Conservation (phyloP, 2,888 invertebrate genomes). For the Drosophila vallismaia region DNA sequence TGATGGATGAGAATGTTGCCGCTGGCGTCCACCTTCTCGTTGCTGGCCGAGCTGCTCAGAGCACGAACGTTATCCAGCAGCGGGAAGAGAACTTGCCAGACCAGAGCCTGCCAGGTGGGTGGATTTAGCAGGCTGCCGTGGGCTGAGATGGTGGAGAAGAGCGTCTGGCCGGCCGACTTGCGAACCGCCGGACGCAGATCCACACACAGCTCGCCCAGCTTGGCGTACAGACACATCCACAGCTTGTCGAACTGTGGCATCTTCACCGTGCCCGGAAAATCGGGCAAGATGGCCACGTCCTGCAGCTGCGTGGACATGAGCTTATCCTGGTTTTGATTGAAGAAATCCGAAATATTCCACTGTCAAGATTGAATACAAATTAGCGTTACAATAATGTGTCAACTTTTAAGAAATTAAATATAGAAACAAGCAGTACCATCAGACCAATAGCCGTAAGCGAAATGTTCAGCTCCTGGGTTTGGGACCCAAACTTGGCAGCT, state of each 20-base stretch:
- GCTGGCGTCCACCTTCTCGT: conserved; percentile 91
- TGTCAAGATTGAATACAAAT: conserved; percentile 84
- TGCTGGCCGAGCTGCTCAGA: conserved; percentile 87
- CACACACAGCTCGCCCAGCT: conserved; percentile 94
- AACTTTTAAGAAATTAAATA: conserved; percentile 87
- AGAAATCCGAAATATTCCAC: conserved; percentile 99
- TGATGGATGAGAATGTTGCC: conserved; percentile 98
- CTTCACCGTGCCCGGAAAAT: conserved; percentile 92
- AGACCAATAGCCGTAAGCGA: conserved; percentile 98
- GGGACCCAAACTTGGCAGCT: conserved; percentile 97
- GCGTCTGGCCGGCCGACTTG: conserved; percentile 98
- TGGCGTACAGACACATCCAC: conserved; percentile 97
- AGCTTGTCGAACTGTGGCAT: conserved; percentile 95
- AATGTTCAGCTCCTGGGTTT: conserved; percentile 98
- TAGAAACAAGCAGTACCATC: conserved; percentile 88
- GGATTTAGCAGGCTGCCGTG: conserved; percentile 95
- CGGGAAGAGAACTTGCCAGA: conserved; percentile 98
- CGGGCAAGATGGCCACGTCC: conserved; percentile 91
- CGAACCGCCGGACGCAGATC: conserved; percentile 97
- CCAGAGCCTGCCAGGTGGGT: conserved; percentile 96
- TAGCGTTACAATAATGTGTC: not conserved
- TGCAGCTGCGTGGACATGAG: conserved; percentile 89
- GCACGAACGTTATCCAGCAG: conserved; percentile 94
- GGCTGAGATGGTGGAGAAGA: conserved; percentile 98
- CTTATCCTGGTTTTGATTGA: conserved; percentile 97